Evolutionary conservation across 2,797 vertebrate genomes (phyloP), one percentile per base, ranked within the genome.

Genomic region (Cyclopterus lumpus): DNA sequence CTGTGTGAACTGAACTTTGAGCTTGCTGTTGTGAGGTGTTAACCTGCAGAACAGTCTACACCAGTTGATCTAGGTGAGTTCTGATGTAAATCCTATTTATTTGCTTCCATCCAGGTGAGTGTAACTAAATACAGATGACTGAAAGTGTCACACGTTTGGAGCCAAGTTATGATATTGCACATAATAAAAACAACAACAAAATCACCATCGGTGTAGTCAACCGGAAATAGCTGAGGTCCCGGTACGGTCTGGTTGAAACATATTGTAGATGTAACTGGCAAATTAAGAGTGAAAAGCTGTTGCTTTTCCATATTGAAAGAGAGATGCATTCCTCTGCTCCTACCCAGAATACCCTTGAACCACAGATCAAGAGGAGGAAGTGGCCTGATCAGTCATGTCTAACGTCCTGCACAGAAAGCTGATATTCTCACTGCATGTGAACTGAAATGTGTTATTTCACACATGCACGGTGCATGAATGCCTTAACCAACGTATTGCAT

Each of bases 251-350:
- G 30, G 20, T 28, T 67, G 30, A 44, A 66, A 42, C 9, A 62
- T 3, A 58, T 28, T 69, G 48, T 62, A 14, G 57, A 61, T 53
- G 75, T 14, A 51, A 59, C 71, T 63, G 32, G 53, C 16, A 20
- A 8, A 54, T 70, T 15, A 51, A 54, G 28, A 30, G 36, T 67
- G 22, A 51, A 4, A 54, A 75, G 48, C 48, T 68, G 71, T 58
- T 76, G 44, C 73, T 73, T 73, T 36, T 61, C 65, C 55, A 72
- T 16, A 26, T 20, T 77, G 57, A 79, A 40, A 80, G 66, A 64
- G 59, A 42, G 24, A 42, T 71, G 40, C 54, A 60, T 67, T 64
- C 60, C 54, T 62, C 42, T 63, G 73, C 71, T 40, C 44, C 54
- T 71, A 72, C 71, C 53, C 79, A 77, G 34, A 70, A 58, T 75